Base-by-base conservation (phyloP, 1,140 invertebrate species). In the Dendroctonus ponderosae region DNA sequence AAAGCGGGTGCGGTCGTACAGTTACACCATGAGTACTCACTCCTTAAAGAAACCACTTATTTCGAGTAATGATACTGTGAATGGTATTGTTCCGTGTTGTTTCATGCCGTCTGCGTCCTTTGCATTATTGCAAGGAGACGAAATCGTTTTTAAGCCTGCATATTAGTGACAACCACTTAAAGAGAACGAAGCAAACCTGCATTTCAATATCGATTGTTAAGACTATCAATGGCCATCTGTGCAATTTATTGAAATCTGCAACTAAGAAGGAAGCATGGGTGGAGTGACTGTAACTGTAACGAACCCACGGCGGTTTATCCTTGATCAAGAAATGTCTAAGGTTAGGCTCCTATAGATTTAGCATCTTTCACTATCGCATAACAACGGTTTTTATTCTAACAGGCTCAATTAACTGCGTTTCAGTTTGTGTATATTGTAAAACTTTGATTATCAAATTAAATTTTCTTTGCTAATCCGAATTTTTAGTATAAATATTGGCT, bases 231-330 rank as follows among this genome's bases (percentile, higher is more conserved):
- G 26, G 26, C 12, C 57, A 59, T 59, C 57, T 26, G 42, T 59
- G 57, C 57, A 59, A 48, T 59, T 37, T 48, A 52, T 62, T 5
- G 9, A 15, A 52, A 12, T 15, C 26, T 39, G 12, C 26, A 15
- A 6, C 15, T 8, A 56, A 42, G 61, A 54, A 26, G 51, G 61
- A 54, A 26, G 51, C 50, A 54, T 63, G 61, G 68, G 68, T 66
- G 58, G 57, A 69, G 51, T 57, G 68, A 69, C 65, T 58, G 68
- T 69, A 69, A 69, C 68, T 69, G 68, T 69, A 69, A 66, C 68
- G 58, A 69, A 43, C 68, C 67, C 62, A 69, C 62, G 61, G 40
- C n/a, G 44, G 40, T 12, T 49, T 66, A 56, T 48, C 68, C 68
- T 66, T 69, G 68, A 69, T 69, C 67, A 50, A 62, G 57, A 69